A percentile compares a stretch with the other conserved stretches of the same genome.
These are phyloP conservation scores for Calyptomena viridis DNA, from an alignment of 2,113 vertebrate species.

Conservation along the genomic window DNA sequence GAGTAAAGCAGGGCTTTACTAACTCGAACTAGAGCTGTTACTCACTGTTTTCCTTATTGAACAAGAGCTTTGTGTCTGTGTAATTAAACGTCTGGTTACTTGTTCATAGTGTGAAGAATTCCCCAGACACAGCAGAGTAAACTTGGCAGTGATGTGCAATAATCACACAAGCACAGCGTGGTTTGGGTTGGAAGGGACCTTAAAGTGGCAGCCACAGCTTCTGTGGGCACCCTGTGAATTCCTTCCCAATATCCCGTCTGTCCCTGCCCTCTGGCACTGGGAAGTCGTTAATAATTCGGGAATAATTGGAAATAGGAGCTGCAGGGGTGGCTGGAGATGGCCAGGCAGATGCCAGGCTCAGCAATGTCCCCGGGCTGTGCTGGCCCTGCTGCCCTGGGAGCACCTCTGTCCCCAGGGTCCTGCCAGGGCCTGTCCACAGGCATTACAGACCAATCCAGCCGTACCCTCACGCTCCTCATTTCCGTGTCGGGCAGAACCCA, in stretches of 20 bases:
- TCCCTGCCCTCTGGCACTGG: not conserved
- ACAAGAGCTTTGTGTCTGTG: not conserved
- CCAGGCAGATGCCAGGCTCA: too few species aligned
- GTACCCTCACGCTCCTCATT: accelerated
- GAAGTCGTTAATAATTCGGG: not conserved
- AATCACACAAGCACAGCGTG: not conserved
- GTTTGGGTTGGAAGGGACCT: not conserved
- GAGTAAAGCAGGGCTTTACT: not conserved
- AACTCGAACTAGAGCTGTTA: not conserved
- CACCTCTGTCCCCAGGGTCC: not conserved
- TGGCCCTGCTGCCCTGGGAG: too few species aligned
- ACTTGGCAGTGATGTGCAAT: not conserved
- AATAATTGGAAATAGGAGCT: not conserved
- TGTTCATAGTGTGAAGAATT: accelerated
- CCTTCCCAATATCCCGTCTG: not conserved
- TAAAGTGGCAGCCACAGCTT: not conserved
- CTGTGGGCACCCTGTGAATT: not conserved
- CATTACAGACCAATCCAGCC: too few species aligned
- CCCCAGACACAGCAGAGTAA: not conserved
- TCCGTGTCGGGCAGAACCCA: accelerated
- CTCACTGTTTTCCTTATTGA: not conserved
- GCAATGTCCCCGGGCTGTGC: not conserved
- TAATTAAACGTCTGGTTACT: not conserved
- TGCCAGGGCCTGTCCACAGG: not conserved
- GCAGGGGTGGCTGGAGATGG: not conserved